Conservation (phyloP, 2,888 invertebrate genomes). For the Synanthedon formicaeformis region DNA sequence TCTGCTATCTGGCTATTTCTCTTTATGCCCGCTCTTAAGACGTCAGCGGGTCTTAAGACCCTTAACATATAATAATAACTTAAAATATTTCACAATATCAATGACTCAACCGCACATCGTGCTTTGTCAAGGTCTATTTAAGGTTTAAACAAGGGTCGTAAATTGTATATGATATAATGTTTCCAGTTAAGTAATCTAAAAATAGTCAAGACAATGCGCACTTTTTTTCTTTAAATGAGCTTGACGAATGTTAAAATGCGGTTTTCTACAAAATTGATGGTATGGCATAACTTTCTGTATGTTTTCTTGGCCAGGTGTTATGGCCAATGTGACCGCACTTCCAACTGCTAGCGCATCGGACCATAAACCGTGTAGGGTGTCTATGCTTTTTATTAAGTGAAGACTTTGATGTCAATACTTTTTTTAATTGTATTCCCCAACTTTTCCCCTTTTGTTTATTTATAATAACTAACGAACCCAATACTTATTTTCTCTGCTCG, state of each 20-base stretch:
- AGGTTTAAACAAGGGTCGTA: too few species aligned
- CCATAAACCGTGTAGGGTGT: constrained; percentile 10
- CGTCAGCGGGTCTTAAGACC: too few species aligned
- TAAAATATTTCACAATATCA: too few species aligned
- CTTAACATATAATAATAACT: too few species aligned
- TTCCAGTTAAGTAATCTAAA: not conserved
- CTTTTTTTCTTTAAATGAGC: not conserved
- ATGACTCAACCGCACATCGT: too few species aligned
- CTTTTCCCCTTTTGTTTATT: too few species aligned
- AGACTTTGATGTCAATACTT: not conserved
- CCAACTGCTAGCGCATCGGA: constrained; percentile 5
- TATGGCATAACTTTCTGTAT: not conserved
- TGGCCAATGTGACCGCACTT: constrained; percentile 7
- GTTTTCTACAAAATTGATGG: constrained; percentile 1
- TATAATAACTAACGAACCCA: too few species aligned
- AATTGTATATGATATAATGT: not conserved
- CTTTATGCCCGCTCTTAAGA: too few species aligned
- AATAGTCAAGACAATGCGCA: constrained; percentile 2
- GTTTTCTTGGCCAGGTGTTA: constrained; percentile 5
- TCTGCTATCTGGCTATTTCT: too few species aligned
- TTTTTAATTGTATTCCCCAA: too few species aligned
- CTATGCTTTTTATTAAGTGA: constrained; percentile 1
- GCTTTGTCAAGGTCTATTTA: too few species aligned
- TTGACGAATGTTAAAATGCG: not conserved
- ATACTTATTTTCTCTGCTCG: too few species aligned